Evolutionary conservation across 2,888 invertebrate species (phyloP).

Genomic region (Heliconius aoede): DNA sequence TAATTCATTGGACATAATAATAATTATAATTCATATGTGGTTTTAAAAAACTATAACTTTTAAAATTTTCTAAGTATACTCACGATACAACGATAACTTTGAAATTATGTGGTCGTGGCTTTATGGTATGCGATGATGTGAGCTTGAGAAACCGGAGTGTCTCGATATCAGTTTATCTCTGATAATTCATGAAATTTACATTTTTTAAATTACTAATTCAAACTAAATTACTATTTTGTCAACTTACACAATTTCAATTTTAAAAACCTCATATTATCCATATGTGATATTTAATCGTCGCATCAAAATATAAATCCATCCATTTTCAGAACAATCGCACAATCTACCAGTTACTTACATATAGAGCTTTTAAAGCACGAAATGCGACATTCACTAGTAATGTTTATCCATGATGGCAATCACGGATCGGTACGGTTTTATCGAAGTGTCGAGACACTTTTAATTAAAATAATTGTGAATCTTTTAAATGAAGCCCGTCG

Average conservation of each 20-base stretch:
- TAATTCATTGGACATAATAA: neutral
- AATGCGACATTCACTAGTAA: constrained; percentile 29
- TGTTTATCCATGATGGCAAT: constrained; percentile 33
- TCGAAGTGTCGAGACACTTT: constrained; percentile 38
- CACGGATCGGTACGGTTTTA: constrained; percentile 29
- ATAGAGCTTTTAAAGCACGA: constrained; percentile 32
- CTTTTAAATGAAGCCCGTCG: constrained; percentile 46
- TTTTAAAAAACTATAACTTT: too few species aligned
- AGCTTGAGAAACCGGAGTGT: neutral
- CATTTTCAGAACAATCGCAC: constrained; percentile 16
- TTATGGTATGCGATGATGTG: neutral
- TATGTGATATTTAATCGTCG: neutral
- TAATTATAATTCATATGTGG: neutral
- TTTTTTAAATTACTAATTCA: too few species aligned
- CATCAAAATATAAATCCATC: neutral
- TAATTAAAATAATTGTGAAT: constrained; percentile 48
- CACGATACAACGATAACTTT: too few species aligned
- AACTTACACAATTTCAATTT: neutral
- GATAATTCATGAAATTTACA: neutral
- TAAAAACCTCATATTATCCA: neutral
- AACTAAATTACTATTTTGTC: too few species aligned
- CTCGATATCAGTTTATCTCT: neutral
- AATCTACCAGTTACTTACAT: constrained; percentile 18
- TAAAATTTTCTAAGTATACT: too few species aligned
- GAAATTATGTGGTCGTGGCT: too few species aligned